Base-by-base conservation (phyloP, 2,888 invertebrate genomes). In the Calameuta idolon region DNA sequence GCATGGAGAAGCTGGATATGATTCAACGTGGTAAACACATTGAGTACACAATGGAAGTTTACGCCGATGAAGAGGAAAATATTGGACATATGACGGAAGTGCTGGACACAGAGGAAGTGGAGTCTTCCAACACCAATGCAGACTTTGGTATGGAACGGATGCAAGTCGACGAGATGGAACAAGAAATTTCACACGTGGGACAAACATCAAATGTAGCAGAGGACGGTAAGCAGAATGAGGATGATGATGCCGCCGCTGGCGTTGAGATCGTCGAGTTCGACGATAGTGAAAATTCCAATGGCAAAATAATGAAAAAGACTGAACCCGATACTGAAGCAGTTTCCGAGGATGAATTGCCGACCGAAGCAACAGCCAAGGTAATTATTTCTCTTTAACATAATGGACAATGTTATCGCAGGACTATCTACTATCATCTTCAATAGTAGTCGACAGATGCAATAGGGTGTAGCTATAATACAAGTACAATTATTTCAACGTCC, bases 281-380 rank as follows among this genome's bases (percentile, higher is more conserved):
- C 11, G 85, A 85, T 74, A 82, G n/a, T 35, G 34, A 33, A n/a
- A 75, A 37, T 77, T 40, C 68, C 23, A n/a, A 69, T 75, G 87
- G 87, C 31, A 84, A 84, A 74, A 79, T 80, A 76, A 75, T 85
- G 33, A 90, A 89, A 82, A 93, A 93, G 89, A 93, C 91, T 69
- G 96, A 96, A 84, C 95, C 96, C 75, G 96, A 97, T 89, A 96
- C 96, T 1, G 97, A 97, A 92, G 95, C 96, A 78, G 96, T 97
- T 71, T 97, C 96, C 0, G 97, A 97, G 90, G 97, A 97, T 91
- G 97, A 97, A 90, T 83, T 92, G 23, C 92, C 92, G 11, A 91
- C 89, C 15, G 92, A 92, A 82, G 88, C 90, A n/a, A 83, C 90
- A 3, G 86, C 91, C 4, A 92, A 92, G 86, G 91, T 92, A 71